These are phyloP conservation scores for Napeogenes inachia DNA, from an alignment of 2,888 invertebrate species.

Conservation along the genomic window DNA sequence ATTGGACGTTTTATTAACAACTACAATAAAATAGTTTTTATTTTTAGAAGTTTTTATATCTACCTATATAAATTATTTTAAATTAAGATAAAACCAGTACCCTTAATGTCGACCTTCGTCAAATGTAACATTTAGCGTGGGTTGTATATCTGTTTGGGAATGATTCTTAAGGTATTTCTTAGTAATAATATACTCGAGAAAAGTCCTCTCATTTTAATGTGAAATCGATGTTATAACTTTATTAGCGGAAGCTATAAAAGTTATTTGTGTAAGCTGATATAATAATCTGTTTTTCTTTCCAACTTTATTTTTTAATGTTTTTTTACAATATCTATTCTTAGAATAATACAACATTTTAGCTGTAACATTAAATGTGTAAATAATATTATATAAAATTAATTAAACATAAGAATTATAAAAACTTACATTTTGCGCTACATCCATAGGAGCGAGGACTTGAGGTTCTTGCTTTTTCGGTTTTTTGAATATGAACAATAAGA, in stretches of 20 bases:
- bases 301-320: too few relatives aligned
- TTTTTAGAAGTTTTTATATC: too few relatives aligned
- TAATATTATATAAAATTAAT: constrained; percentile 14
- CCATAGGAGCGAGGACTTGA: constrained; percentile 61
- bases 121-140: constrained; percentile 1
- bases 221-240: too few relatives aligned
- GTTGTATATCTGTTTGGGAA: background rate
- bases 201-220: too few relatives aligned
- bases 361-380: background rate
- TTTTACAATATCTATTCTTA: too few relatives aligned
- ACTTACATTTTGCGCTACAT: constrained; percentile 61
- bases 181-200: background rate
- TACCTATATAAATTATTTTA: too few relatives aligned
- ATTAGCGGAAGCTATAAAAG: too few relatives aligned
- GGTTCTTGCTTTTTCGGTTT: constrained; percentile 51
- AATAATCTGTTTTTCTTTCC: too few relatives aligned
- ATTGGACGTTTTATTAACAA: too few relatives aligned
- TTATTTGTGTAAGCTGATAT: too few relatives aligned
- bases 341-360: too few relatives aligned
- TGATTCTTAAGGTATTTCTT: background rate
- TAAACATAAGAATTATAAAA: constrained; percentile 23
- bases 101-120: constrained; percentile 1
- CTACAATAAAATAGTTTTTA: too few relatives aligned
- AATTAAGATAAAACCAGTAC: background rate
- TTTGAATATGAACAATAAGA: constrained; percentile 53